These are phyloP conservation scores for Meteorus cinctellus DNA, from an alignment of 2,888 invertebrate genomes.

Conservation along the genomic window DNA sequence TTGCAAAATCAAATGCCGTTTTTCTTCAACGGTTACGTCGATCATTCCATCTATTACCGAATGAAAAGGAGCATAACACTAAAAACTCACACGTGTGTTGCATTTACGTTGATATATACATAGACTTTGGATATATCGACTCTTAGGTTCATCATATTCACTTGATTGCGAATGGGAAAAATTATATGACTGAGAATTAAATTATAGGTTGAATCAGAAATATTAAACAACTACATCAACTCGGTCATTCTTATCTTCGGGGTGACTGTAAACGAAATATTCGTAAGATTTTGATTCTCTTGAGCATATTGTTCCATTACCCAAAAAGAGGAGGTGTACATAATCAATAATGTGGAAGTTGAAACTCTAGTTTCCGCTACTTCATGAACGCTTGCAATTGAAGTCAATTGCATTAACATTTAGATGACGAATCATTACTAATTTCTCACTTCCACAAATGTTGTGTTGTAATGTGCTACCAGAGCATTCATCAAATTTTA, in stretches of 20 bases:
- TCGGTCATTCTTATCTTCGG: background rate
- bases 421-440: background rate
- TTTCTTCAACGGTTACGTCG: conserved; percentile 50
- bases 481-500: conserved; percentile 10
- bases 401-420: background rate
- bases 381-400: background rate
- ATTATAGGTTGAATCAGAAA: background rate
- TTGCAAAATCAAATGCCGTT: too few species aligned
- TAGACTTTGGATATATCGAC: background rate
- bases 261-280: background rate
- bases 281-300: background rate
- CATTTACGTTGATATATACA: conserved; percentile 58
- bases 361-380: background rate
- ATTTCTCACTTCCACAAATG: conserved; percentile 17
- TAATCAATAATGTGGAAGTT: conserved; percentile 24
- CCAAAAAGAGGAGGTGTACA: conserved; percentile 46
- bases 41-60: conserved; percentile 64
- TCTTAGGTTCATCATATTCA: background rate
- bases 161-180: background rate
- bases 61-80: conserved; percentile 52
- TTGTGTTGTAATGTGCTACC: conserved; percentile 17
- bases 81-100: conserved; percentile 58
- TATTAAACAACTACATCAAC: background rate
- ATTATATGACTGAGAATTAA: background rate
- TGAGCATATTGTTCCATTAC: conserved; percentile 50